A percentile compares a stretch with the other conserved stretches of the same genome.
Conservation (phyloP, 2,113 vertebrate genomes). For the human region GRCh38 chr15:56622501-56623000, state of each 20-base stretch:
- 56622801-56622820: neutral
- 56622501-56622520: conserved; percentile 2
- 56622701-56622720: neutral
- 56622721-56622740: neutral
- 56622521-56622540: conserved; percentile 13
- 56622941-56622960: neutral
- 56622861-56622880: neutral
- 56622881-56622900: neutral
- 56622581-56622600: conserved; percentile 23
- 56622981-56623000: neutral
- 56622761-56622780: neutral
- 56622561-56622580: conserved; percentile 33
- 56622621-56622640: conserved; percentile 26
- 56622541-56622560: neutral
- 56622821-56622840: neutral
- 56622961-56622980: neutral
- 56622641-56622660: conserved; percentile 26
- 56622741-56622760: neutral
- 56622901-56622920: neutral
- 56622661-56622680: neutral
- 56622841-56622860: neutral
- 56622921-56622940: neutral
- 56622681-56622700: neutral
- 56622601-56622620: neutral
- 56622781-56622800: neutral